These are phyloP conservation scores for Drosophila mayri DNA, from an alignment of 1,140 invertebrate genomes.

Conservation along the genomic window DNA sequence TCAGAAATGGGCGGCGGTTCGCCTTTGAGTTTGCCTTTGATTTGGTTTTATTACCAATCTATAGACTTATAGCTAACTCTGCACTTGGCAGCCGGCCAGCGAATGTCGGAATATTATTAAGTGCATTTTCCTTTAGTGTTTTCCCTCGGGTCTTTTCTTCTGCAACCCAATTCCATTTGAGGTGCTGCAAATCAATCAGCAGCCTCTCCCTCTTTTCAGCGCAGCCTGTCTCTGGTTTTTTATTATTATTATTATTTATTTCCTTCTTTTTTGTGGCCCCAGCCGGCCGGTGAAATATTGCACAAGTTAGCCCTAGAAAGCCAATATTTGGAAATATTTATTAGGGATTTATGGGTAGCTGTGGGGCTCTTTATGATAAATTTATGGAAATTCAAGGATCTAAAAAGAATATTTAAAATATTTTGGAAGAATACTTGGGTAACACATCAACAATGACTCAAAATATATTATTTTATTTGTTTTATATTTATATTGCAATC, in stretches of 20 bases:
- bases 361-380: neutral
- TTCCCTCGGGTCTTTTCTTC: slow-evolving; percentile 8
- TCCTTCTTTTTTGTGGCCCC: neutral
- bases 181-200: slow-evolving; percentile 69
- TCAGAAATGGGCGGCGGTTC: slow-evolving; percentile 31
- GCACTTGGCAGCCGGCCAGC: slow-evolving; percentile 63
- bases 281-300: slow-evolving; percentile 30
- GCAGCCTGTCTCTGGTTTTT: slow-evolving; percentile 1
- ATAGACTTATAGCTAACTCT: slow-evolving; percentile 15
- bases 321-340: neutral
- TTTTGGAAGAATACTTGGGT: no score
- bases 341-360: neutral
- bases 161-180: slow-evolving; percentile 48
- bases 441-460: neutral
- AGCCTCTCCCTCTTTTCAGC: slow-evolving; percentile 11
- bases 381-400: neutral
- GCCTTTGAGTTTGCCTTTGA: slow-evolving; percentile 44
- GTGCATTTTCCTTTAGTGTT: slow-evolving; percentile 24
- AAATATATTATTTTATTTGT: neutral
- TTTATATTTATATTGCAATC: no score
- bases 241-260: neutral
- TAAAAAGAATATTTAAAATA: no score
- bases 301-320: slow-evolving; percentile 60
- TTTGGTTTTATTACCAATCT: slow-evolving; percentile 52
- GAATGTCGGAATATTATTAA: slow-evolving; percentile 45